phyloP scores from a whole-genome alignment of 2,888 invertebrate species.

The Thera obeliscata region DNA sequence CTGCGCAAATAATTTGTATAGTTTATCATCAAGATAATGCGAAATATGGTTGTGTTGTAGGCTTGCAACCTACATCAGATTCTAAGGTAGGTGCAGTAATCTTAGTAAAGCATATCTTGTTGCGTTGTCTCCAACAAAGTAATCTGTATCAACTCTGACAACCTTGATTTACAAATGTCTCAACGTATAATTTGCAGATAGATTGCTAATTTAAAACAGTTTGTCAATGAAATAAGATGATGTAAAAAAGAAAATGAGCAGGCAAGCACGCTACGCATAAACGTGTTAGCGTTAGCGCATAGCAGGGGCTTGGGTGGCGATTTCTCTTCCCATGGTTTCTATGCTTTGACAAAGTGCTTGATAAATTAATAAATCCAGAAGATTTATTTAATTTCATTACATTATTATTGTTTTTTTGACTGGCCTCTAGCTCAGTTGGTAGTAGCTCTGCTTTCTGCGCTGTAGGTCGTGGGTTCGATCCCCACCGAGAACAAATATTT shows the following conservation, averaged over 20 bases:
- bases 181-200: constrained; percentile 26
- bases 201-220: constrained; percentile 26
- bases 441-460: no score
- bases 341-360: constrained; percentile 34
- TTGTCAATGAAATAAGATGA: constrained; percentile 28
- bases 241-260: constrained; percentile 24
- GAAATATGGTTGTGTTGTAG: constrained; percentile 30
- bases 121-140: constrained; percentile 49
- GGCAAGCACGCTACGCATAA: constrained; percentile 24
- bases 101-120: constrained; percentile 7
- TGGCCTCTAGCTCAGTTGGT: no score
- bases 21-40: constrained; percentile 25
- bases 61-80: constrained; percentile 27
- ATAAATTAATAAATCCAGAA: background rate
- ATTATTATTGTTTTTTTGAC: no score
- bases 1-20: constrained; percentile 15
- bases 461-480: no score
- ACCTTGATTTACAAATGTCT: constrained; percentile 67
- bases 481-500: no score
- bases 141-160: constrained; percentile 61
- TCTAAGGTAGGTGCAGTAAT: constrained; percentile 16
- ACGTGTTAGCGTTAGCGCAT: constrained; percentile 39
- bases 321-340: constrained; percentile 72
- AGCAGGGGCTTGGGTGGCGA: constrained; percentile 45
- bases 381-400: no score